These are phyloP conservation scores for Nasonia vitripennis DNA, from an alignment of 1,140 invertebrate genomes.

Conservation along the genomic window DNA sequence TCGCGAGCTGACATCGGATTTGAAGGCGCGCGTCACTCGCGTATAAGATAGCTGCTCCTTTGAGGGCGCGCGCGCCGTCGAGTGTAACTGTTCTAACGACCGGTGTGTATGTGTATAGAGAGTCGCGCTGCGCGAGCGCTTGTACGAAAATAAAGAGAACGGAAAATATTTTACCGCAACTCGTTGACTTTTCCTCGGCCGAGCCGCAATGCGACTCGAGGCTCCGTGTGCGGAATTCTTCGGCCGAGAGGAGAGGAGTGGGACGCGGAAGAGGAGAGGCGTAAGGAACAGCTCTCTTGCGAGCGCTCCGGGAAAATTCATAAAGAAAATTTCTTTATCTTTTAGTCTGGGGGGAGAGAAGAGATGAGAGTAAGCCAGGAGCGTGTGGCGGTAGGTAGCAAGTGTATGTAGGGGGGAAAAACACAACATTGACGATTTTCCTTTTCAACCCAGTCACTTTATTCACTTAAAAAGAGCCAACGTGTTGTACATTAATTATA, in stretches of 20 bases:
- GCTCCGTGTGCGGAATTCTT: conserved; percentile 17
- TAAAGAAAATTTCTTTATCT: conserved; percentile 22
- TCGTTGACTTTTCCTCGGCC: conserved; percentile 41
- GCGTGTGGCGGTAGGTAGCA: neutral
- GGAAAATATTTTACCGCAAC: conserved; percentile 49
- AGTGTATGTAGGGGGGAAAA: neutral
- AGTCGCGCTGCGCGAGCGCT: conserved; percentile 4
- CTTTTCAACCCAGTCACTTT: conserved; percentile 40
- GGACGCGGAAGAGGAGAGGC: neutral
- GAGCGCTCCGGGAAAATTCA: conserved; percentile 14
- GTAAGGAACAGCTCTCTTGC: neutral
- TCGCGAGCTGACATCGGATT: neutral
- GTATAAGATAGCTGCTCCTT: neutral
- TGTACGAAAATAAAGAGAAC: conserved; percentile 53
- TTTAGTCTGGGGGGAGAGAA: neutral
- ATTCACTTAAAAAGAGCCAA: conserved; percentile 49
- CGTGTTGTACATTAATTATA: conserved; percentile 36
- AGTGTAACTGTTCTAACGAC: neutral
- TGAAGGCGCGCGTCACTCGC: neutral
- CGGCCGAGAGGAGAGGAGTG: neutral
- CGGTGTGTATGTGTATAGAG: neutral
- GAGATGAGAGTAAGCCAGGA: neutral
- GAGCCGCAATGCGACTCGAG: conserved; percentile 43
- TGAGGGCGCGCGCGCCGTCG: no score
- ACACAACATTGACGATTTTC: conserved; percentile 6